A percentile compares a stretch with the other conserved stretches of the same genome.
phyloP scores from a whole-genome alignment of 2,888 invertebrate genomes.

The Drosophila phalerata region DNA sequence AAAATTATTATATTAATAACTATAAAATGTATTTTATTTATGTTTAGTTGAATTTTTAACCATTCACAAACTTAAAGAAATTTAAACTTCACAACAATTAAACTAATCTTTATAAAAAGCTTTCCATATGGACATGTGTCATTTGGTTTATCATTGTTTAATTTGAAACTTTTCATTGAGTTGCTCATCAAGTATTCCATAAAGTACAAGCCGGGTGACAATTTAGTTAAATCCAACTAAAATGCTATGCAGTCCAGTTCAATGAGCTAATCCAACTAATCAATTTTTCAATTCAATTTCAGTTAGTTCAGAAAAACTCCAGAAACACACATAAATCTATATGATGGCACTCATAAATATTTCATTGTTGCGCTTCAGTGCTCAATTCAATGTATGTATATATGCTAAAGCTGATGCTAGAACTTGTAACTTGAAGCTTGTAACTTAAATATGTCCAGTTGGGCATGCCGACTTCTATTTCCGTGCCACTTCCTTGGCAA shows the following conservation, averaged over 20 bases:
- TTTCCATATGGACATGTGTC: too few species aligned
- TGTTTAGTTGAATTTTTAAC: too few species aligned
- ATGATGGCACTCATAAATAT: slow-evolving; percentile 68
- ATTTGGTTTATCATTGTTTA: background rate
- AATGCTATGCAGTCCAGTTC: background rate
- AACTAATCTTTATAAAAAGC: too few species aligned
- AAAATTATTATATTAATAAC: background rate
- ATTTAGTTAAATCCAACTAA: slow-evolving; percentile 1
- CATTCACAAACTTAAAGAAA: too few species aligned
- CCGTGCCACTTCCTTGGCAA: slow-evolving; percentile 68
- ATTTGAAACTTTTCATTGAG: background rate
- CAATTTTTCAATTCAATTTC: slow-evolving; percentile 60
- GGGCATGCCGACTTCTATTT: slow-evolving; percentile 57
- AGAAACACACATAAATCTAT: slow-evolving; percentile 66
- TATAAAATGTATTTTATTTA: background rate
- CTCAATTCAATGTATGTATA: slow-evolving; percentile 39
- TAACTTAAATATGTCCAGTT: slow-evolving; percentile 55
- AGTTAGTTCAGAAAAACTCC: slow-evolving; percentile 16
- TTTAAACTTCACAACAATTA: too few species aligned
- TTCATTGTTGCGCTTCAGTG: slow-evolving; percentile 64
- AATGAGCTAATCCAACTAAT: slow-evolving; percentile 52
- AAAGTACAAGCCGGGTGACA: background rate
- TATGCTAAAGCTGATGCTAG: slow-evolving; percentile 1
- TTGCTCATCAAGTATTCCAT: slow-evolving; percentile 20
- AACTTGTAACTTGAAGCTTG: slow-evolving; percentile 32